These are phyloP conservation scores for Stegophylla sp. DNA, from an alignment of 2,888 invertebrate species.

Conservation along the genomic window DNA sequence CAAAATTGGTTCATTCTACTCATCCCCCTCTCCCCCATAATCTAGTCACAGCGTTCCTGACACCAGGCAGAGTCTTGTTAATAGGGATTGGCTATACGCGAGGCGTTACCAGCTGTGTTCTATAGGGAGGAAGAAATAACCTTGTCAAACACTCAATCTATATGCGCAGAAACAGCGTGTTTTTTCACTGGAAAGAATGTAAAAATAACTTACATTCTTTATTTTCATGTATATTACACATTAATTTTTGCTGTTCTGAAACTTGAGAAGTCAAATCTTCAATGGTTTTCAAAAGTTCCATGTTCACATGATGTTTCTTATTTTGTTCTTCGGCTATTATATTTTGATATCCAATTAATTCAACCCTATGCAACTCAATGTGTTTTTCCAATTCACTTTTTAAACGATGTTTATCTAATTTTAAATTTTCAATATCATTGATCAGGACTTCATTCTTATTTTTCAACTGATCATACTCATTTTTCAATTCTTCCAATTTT, in stretches of 20 bases:
- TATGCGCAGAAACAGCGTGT: too few relatives aligned
- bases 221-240: conserved; percentile 35
- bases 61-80: too few relatives aligned
- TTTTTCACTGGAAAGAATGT: too few relatives aligned
- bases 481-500: conserved; percentile 38
- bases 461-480: conserved; percentile 47
- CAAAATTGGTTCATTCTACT: too few relatives aligned
- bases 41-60: too few relatives aligned
- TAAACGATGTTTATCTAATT: conserved; percentile 22
- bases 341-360: conserved; percentile 32
- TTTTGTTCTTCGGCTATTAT: conserved; percentile 45
- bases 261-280: conserved; percentile 43
- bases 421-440: conserved; percentile 43
- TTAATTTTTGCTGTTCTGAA: conserved; percentile 34
- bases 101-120: too few relatives aligned
- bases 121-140: too few relatives aligned
- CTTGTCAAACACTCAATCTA: too few relatives aligned
- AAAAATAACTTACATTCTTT: conserved; percentile 31
- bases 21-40: too few relatives aligned
- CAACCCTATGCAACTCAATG: conserved; percentile 23
- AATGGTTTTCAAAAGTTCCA: conserved; percentile 43
- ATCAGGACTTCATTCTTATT: conserved; percentile 18
- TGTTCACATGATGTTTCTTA: conserved; percentile 47
- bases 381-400: conserved; percentile 39
- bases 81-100: too few relatives aligned